phyloP scores from a whole-genome alignment of 2,797 vertebrate species.

The Onychomys leucogaster region DNA sequence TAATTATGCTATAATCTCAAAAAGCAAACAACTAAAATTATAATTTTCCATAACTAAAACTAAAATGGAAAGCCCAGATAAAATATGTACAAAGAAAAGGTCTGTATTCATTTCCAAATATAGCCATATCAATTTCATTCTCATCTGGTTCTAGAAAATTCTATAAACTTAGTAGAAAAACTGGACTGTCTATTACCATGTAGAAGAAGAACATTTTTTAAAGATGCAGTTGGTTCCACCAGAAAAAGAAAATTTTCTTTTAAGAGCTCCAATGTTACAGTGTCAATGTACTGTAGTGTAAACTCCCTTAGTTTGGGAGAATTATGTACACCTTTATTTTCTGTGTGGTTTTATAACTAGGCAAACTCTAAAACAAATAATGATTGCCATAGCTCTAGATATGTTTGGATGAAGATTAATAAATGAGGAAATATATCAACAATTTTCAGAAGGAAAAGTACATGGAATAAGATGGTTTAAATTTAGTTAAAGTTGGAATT shows the following conservation, averaged over 20 bases:
- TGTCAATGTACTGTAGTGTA: too few species aligned
- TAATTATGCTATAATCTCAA: neutral
- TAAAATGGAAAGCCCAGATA: constrained; percentile 10
- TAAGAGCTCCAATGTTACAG: neutral
- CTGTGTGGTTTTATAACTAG: constrained; percentile 3
- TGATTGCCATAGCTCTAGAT: neutral
- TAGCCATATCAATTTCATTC: neutral
- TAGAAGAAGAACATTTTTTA: neutral
- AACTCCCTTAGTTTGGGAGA: neutral
- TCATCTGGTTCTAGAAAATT: neutral
- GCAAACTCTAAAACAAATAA: neutral
- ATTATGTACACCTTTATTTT: neutral
- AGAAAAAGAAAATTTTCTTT: neutral
- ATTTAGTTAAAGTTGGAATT: neutral
- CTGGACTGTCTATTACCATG: neutral
- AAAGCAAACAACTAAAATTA: neutral
- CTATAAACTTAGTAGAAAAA: neutral
- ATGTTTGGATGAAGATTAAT: neutral
- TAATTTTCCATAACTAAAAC: constrained; percentile 45
- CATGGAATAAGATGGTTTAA: neutral
- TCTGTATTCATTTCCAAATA: constrained; percentile 43
- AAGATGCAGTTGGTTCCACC: neutral
- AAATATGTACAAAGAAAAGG: neutral
- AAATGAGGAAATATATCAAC: neutral
- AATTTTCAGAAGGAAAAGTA: neutral